These are phyloP conservation scores for Formica aserva DNA, from an alignment of 2,888 invertebrate species.

Conservation along the genomic window DNA sequence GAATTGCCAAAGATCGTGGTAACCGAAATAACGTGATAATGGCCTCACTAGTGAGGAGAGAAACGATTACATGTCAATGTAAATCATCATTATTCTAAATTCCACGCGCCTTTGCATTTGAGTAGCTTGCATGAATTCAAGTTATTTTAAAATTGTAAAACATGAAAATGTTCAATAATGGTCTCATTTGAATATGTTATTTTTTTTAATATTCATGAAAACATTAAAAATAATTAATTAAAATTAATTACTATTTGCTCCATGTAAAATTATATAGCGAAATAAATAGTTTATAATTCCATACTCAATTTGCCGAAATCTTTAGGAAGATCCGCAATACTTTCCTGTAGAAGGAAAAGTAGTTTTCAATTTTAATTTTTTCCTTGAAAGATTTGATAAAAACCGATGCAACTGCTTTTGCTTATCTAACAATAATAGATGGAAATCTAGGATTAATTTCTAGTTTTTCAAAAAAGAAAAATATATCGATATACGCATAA, in stretches of 20 bases:
- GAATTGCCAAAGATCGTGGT: constrained; percentile 21
- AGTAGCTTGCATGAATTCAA: background rate
- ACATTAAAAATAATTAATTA: background rate
- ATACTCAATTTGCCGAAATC: background rate
- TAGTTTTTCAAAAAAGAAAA: background rate
- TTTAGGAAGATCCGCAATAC: background rate
- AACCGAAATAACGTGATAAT: background rate
- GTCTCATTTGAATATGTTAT: background rate
- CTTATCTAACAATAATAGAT: background rate
- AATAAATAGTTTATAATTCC: constrained; percentile 7
- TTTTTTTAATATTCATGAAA: background rate
- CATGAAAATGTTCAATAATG: background rate
- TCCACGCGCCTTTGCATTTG: background rate
- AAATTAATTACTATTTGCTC: background rate
- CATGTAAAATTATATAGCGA: background rate
- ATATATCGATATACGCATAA: background rate
- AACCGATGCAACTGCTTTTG: background rate
- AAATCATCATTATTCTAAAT: constrained; percentile 10
- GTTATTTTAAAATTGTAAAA: background rate
- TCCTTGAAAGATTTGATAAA: background rate
- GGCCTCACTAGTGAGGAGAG: background rate
- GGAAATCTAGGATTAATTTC: background rate
- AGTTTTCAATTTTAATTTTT: background rate
- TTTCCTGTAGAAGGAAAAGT: background rate
- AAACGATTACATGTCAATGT: constrained; percentile 28